Conservation (phyloP, 2,797 vertebrate species). For the Rhabdophis nuchalis region DNA sequence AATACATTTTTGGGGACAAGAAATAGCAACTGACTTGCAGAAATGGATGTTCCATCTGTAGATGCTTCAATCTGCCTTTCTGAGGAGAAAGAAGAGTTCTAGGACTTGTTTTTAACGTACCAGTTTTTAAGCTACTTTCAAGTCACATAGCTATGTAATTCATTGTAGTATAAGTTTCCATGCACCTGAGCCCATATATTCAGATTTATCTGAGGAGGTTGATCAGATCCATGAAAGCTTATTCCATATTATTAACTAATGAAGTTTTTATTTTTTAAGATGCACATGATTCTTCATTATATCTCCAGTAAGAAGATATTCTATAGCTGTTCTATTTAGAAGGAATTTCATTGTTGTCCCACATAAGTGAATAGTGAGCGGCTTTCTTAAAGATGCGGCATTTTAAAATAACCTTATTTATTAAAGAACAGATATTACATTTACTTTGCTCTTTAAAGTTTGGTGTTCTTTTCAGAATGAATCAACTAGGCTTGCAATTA, state of each 20-base stretch:
- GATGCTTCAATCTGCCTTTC: background rate
- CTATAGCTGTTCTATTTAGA: background rate
- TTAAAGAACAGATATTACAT: background rate
- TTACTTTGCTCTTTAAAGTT: background rate
- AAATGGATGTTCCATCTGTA: background rate
- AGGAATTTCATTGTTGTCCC: background rate
- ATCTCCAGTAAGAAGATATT: background rate
- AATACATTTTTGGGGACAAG: background rate
- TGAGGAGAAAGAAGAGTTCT: background rate
- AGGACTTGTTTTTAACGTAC: background rate
- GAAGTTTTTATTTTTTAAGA: background rate
- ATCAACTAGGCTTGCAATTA: background rate
- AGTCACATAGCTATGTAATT: background rate
- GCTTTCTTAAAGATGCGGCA: background rate
- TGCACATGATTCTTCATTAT: background rate
- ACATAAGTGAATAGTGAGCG: background rate
- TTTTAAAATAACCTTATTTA: background rate
- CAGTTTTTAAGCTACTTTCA: background rate
- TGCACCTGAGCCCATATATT: background rate
- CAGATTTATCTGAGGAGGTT: background rate
- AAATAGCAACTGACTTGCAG: background rate
- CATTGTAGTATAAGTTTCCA: background rate
- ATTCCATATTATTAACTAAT: background rate
- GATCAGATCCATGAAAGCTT: background rate
- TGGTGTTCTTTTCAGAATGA: background rate